phyloP scores from a whole-genome alignment of 2,888 invertebrate genomes.

The Ephialtes manifestator region DNA sequence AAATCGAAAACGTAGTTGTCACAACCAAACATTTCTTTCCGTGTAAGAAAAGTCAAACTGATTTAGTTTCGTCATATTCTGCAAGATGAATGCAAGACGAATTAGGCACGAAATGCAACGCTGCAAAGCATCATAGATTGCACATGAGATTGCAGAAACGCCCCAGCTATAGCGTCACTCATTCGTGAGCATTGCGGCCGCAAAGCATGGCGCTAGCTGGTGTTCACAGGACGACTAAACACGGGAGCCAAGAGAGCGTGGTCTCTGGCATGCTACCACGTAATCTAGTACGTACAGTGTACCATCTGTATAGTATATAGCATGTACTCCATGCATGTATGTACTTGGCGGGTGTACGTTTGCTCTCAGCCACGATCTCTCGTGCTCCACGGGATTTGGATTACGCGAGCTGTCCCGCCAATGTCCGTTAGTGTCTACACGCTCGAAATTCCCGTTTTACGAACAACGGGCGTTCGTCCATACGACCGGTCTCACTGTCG shows the following conservation, averaged over 20 bases:
- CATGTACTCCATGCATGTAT: constrained; percentile 14
- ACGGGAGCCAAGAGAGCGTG: constrained; percentile 19
- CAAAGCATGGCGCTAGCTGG: constrained; percentile 19
- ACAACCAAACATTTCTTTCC: too few relatives aligned
- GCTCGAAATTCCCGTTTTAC: constrained; percentile 66
- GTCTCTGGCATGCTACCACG: constrained; percentile 26
- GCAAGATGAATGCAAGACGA: neutral
- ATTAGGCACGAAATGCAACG: constrained; percentile 2
- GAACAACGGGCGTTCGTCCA: constrained; percentile 67
- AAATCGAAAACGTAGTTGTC: too few relatives aligned
- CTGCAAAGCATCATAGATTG: constrained; percentile 2
- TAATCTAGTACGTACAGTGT: constrained; percentile 23
- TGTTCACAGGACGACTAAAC: constrained; percentile 29
- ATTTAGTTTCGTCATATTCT: neutral
- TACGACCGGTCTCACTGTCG: constrained; percentile 62
- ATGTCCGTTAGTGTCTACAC: constrained; percentile 71
- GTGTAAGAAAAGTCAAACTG: neutral
- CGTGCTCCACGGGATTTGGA: constrained; percentile 64
- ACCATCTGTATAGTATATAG: constrained; percentile 34
- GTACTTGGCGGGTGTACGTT: constrained; percentile 45
- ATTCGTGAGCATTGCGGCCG: constrained; percentile 26
- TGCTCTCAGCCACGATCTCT: constrained; percentile 39
- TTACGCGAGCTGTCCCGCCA: constrained; percentile 69
- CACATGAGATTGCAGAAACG: neutral
- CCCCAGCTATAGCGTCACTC: neutral